Base-by-base conservation (phyloP, 2,797 vertebrate genomes). In the Nyctalus aviator region DNA sequence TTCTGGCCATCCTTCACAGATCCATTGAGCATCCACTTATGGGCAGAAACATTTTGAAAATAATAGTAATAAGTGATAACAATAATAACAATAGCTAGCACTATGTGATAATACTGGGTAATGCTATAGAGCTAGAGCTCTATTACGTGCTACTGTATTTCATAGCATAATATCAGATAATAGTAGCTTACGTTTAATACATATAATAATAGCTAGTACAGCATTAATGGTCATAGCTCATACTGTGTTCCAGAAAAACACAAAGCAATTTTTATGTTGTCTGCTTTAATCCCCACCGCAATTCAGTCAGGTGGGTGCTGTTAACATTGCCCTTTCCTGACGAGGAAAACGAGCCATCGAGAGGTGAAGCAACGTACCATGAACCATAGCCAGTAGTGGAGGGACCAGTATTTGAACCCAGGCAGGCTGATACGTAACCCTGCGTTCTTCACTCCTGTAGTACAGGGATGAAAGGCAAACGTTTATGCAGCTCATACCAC, bases 21-120 rank as follows among this genome's bases (percentile, higher is more conserved):
- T 23, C 57, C 6, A 68, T 0, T 59, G 68, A 89, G 27, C 15
- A 14, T 73, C 25, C 12, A 8, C 37, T 88, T 44, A 64, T 92
- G 75, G 53, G 11, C 23, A 35, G 81, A 82, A 88, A 86, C 23
- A 75, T 2, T 55, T 72, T 88, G n/a, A 69, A 96, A 76, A 77
- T 73, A 55, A 55, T 81, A 72, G 18, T 82, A 41, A 72, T 53
- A 48, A 71, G 9, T 59, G 17, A 27, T 81, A 44, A 72, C 8
- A 81, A 8, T 72, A 68, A 77, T 81, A 55, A 30, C 27, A 87
- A 48, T 48, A 18, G 20, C 25, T 73, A 27, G 25, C 30, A 30
- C 59, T 62, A 30, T 62, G 27, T 62, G 14, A 30, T 62, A 62
- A 62, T 62, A 46, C 3, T 14, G 0, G 25, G 20, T 23, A 35